These are phyloP conservation scores for Saguinus imperator DNA, from an alignment of 2,113 vertebrate species.

Conservation along the genomic window DNA sequence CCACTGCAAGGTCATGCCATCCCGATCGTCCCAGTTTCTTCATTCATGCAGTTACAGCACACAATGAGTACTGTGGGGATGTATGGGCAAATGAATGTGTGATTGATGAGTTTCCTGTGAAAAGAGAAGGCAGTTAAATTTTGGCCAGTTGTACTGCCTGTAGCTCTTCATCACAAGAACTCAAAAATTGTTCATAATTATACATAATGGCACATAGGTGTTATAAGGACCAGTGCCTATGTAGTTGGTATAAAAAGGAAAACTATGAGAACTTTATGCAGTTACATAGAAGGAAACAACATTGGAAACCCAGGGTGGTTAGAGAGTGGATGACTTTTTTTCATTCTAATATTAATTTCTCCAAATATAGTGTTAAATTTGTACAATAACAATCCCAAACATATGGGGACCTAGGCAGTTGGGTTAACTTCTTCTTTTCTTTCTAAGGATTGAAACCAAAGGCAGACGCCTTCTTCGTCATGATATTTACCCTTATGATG, in stretches of 20 bases:
- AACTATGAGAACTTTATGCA: not conserved
- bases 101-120: not conserved
- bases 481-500: slow-evolving; percentile 90
- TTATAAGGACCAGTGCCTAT: not conserved
- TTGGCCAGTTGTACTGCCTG: not conserved
- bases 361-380: not conserved
- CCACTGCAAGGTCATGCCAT: not conserved
- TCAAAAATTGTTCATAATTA: not conserved
- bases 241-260: not conserved
- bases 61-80: not conserved
- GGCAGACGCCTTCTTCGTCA: slow-evolving; percentile 88
- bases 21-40: not conserved
- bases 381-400: not conserved
- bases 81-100: not conserved
- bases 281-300: not conserved
- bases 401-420: not conserved
- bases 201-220: not conserved
- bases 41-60: not conserved
- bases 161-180: not conserved
- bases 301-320: not conserved
- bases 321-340: not conserved
- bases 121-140: not conserved
- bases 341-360: not conserved
- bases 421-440: not conserved
- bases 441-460: slow-evolving; percentile 88